A percentile compares a stretch with the other conserved stretches of the same genome.
These are phyloP conservation scores for Porites rus DNA, from an alignment of 92 coral and sea anemone genomes.

Conservation along the genomic window DNA sequence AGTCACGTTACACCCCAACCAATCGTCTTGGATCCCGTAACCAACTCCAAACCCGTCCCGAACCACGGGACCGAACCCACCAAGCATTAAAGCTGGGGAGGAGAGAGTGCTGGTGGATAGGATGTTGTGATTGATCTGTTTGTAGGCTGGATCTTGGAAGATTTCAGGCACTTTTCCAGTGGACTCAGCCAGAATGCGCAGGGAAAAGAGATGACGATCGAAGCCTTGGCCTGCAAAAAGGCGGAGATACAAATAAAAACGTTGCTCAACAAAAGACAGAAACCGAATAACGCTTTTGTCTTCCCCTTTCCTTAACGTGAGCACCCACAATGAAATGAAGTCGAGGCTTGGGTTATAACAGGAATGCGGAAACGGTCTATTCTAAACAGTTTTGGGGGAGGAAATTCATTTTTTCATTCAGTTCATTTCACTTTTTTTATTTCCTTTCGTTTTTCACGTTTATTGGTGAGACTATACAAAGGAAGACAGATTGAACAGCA, in stretches of 20 bases:
- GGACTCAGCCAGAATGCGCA: slow-evolving; percentile 82
- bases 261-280: no score
- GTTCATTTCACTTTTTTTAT: no score
- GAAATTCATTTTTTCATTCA: no score
- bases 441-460: no score
- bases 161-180: slow-evolving; percentile 83
- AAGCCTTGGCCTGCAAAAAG: slow-evolving; percentile 89
- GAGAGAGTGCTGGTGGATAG: slow-evolving; percentile 96
- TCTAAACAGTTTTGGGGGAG: no score
- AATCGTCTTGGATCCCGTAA: slow-evolving; percentile 80
- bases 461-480: no score
- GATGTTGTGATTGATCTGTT: slow-evolving; percentile 82
- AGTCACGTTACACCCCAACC: slow-evolving; percentile 86
- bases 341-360: no score
- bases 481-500: no score
- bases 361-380: no score
- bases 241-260: neutral
- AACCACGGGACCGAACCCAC: slow-evolving; percentile 97
- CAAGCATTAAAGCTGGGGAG: slow-evolving; percentile 89
- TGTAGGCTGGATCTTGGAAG: slow-evolving; percentile 87
- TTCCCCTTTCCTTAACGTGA: no score
- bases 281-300: no score
- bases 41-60: slow-evolving; percentile 97
- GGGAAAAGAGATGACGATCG: slow-evolving; percentile 97
- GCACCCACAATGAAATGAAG: no score